A percentile compares a stretch with the other conserved stretches of the same genome.
phyloP scores from a whole-genome alignment of 2,888 invertebrate genomes.

The Callimorpha dominula region DNA sequence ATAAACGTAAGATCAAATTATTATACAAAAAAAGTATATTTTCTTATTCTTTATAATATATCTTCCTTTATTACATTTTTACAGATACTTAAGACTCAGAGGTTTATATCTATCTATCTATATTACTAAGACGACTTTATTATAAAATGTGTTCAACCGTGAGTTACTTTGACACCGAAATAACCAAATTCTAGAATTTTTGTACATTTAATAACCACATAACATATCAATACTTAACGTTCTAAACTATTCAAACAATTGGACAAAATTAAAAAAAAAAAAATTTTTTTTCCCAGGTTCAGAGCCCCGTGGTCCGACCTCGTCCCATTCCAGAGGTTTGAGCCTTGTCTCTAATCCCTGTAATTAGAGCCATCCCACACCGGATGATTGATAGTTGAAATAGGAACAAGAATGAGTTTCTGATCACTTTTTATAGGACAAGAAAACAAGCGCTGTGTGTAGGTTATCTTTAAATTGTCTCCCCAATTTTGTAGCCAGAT shows the following conservation, averaged over 20 bases:
- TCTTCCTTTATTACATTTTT: too few species aligned
- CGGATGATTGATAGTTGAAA: slow-evolving; percentile 80
- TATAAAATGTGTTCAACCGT: too few species aligned
- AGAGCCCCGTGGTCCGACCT: slow-evolving; percentile 44
- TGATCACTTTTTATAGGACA: slow-evolving; percentile 73
- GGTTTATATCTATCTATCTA: too few species aligned
- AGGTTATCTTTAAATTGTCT: not conserved
- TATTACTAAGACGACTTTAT: too few species aligned
- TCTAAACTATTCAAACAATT: not conserved
- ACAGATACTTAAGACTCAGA: too few species aligned
- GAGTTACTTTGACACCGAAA: not conserved
- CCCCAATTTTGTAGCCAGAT: not conserved
- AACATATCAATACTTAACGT: not conserved
- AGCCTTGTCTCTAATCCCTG: slow-evolving; percentile 72
- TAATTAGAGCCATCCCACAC: slow-evolving; percentile 82
- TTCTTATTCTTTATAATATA: too few species aligned
- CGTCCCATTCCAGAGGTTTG: slow-evolving; percentile 67
- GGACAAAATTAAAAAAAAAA: slow-evolving; percentile 9
- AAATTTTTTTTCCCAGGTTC: slow-evolving; percentile 40
- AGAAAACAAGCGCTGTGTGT: slow-evolving; percentile 3
- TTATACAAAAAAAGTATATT: too few species aligned
- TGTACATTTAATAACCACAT: not conserved
- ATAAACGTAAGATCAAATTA: too few species aligned
- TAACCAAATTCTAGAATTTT: not conserved
- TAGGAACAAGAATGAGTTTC: slow-evolving; percentile 72